Evolutionary conservation across 2,888 invertebrate genomes (phyloP).

Genomic region (Periphyllus acericola): DNA sequence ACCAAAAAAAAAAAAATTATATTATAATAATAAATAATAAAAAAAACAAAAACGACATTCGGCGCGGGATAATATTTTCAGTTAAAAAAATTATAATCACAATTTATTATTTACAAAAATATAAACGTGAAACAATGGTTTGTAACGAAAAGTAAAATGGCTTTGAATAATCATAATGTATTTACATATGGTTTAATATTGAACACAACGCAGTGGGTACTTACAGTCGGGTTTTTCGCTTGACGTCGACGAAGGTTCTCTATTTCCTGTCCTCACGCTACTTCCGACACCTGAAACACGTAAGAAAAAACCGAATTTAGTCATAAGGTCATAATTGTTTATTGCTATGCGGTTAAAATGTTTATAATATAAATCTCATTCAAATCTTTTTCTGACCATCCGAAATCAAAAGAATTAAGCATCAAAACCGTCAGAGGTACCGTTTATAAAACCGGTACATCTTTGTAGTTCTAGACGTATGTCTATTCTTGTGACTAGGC

Average conservation of each 20-base stretch:
- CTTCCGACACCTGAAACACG: conserved; percentile 5
- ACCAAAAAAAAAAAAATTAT: not conserved
- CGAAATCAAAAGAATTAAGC: too few species aligned
- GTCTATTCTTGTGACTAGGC: too few species aligned
- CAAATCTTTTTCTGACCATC: too few species aligned
- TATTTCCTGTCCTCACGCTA: not conserved
- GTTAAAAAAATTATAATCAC: conserved; percentile 9
- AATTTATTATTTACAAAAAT: conserved; percentile 39
- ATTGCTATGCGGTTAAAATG: too few species aligned
- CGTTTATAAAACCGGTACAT: too few species aligned
- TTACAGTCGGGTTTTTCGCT: conserved; percentile 8
- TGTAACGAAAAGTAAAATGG: not conserved
- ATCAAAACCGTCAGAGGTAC: too few species aligned
- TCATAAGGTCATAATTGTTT: too few species aligned
- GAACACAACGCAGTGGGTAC: not conserved
- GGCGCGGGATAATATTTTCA: not conserved
- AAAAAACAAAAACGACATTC: conserved; percentile 3
- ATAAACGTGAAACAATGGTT: not conserved
- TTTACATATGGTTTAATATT: conserved; percentile 14
- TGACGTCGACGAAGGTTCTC: not conserved
- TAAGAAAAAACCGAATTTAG: not conserved
- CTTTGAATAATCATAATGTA: conserved; percentile 16
- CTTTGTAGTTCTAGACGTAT: too few species aligned
- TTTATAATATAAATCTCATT: too few species aligned
- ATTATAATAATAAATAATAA: not conserved